Evolutionary conservation across 2,797 vertebrate genomes (phyloP).

Genomic region (Atherinosoma microstoma): DNA sequence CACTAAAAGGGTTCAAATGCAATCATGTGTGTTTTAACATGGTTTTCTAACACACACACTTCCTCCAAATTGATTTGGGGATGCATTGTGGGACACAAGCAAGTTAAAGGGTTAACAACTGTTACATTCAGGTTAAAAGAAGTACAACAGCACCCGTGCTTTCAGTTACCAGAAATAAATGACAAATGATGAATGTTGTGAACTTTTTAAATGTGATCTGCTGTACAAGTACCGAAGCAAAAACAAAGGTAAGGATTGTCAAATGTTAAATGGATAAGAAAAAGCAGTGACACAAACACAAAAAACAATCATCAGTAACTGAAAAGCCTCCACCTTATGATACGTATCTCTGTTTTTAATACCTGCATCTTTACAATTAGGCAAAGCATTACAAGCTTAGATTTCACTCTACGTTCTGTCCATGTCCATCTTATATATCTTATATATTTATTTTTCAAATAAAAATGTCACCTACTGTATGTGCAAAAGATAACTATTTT

Average conservation of each 20-base stretch:
- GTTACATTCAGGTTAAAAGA: conserved; percentile 1
- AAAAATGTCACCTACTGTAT: too few species aligned
- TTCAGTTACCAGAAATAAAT: neutral
- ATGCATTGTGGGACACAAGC: conserved; percentile 10
- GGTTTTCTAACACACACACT: conserved; percentile 27
- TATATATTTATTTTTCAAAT: too few species aligned
- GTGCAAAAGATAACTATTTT: neutral
- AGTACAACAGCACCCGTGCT: neutral
- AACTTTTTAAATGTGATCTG: neutral
- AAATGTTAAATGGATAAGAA: too few species aligned
- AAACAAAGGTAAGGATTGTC: neutral
- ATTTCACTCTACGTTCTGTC: too few species aligned
- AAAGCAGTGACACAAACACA: too few species aligned
- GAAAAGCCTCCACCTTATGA: too few species aligned
- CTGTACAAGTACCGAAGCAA: neutral
- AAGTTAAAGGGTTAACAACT: neutral
- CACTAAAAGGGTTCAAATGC: conserved; percentile 48
- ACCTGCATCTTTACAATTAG: too few species aligned
- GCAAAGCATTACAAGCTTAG: too few species aligned
- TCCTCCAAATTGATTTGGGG: conserved; percentile 13
- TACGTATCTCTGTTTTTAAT: too few species aligned
- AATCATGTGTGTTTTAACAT: conserved; percentile 36
- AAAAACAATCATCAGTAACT: too few species aligned
- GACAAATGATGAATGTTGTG: neutral
- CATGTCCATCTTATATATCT: too few species aligned